Base-by-base conservation (phyloP, 2,113 vertebrate species). In the Elanoides forficatus region DNA sequence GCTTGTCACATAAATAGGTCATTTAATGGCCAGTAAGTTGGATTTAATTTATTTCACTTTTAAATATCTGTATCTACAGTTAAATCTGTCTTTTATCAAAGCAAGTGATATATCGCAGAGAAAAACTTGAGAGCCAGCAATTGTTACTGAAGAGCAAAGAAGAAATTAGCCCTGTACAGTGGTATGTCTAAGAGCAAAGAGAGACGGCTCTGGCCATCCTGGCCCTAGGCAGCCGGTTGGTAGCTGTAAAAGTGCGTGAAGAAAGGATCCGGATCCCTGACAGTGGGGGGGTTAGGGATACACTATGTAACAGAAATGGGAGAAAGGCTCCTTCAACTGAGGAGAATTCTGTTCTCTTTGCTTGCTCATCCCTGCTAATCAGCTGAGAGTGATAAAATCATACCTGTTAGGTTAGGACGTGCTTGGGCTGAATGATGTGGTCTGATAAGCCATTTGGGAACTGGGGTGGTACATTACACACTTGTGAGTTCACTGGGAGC, bases 241-340 rank as follows among this genome's bases (percentile, higher is more conserved):
- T 40, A 55, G 15, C 55, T 47, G 32, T 27, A 50, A n/a, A 90
- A 90, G 23, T 15, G 3, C 32, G 7, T 19, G n/a, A 65, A 67
- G 58, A 43, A 88, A 65, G 45, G 32, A 42, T 53, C 6, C 25
- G 43, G 26, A 60, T 43, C 17, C 13, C 21, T 67, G 58, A 48
- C 21, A 10, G 14, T 34, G 36, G 2, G 10, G 43, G 11, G 6
- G 13, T 72, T 26, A 81, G 58, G 30, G 85, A 71, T 30, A 48
- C 0, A 6, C 15, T 73, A 6, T 0, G 0, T 48, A 34, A 66
- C 14, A 71, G 45, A 70, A 82, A 26, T 12, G 16, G 11, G 27
- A 73, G 63, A 88, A 82, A 88, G 10, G 8, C 16, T 62, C 10
- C 36, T 72, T 83, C 30, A 73, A 11, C 10, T 81, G 21, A 58